Evolutionary conservation across 1,140 invertebrate genomes (phyloP), one percentile per base, ranked within the genome.

Genomic region (Drosophila nasuta): DNA sequence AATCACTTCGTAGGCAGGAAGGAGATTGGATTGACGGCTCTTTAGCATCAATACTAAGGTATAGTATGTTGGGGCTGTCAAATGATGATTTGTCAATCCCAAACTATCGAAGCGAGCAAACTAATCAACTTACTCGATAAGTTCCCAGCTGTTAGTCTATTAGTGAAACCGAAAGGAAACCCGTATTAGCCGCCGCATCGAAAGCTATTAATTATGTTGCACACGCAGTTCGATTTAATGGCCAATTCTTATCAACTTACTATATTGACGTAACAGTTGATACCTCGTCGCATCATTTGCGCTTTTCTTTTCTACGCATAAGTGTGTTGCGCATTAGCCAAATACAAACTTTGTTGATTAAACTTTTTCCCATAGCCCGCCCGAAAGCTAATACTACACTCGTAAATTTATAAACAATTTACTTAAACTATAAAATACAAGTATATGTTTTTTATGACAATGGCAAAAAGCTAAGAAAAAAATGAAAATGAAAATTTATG

Each of bases 31-130:
- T 58, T 58, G 52, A 56, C 30, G 52, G n/a, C 52, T 35, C 30
- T 54, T 54, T 54, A 57, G 54, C 54, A 41, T 38, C 33, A 3
- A 51, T 48, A 7, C 6, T 8, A 49, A 20, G 3, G 2, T 20
- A 20, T 57, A 25, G 20, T 25, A 25, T 25, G 20, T 25, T 25
- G 20, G 33, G 54, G 28, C 54, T 57, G 54, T 35, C 54, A 57
- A 57, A 41, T 57, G 54, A 57, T 57, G 54, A 57, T 64, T 64
- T 64, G 60, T 64, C 60, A 64, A 64, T 15, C 20, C 10, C 54
- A 56, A 38, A 4, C 30, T 38, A 54, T 54, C 20, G 38, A 41
- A 51, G 17, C 48, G 20, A 52, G 25, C n/a, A 52, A 56, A 3
- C 25, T 52, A 33, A 52, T 52, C 25, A 49, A 20, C 46, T 49